Evolutionary conservation across 2,888 invertebrate genomes (phyloP).

Genomic region (Magallana nippona): DNA sequence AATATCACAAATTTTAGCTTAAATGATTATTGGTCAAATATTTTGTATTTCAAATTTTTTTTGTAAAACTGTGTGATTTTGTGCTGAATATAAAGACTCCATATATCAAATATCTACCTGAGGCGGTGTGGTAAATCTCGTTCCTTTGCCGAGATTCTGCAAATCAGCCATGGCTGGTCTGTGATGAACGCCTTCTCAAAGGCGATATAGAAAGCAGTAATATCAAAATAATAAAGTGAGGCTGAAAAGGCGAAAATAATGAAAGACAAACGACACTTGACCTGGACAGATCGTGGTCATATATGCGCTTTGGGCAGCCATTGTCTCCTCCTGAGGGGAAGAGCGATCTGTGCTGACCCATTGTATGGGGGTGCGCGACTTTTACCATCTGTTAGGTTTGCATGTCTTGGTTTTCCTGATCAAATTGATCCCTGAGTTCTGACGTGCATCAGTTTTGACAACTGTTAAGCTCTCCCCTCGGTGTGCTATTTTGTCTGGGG

Average conservation of each 20-base stretch:
- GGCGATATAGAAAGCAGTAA: background rate
- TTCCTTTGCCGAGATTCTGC: too few species aligned
- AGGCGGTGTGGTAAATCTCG: too few species aligned
- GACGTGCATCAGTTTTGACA: conserved; percentile 29
- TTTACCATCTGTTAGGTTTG: conserved; percentile 41
- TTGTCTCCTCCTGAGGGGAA: conserved; percentile 10
- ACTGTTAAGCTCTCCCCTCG: conserved; percentile 22
- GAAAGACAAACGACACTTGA: conserved; percentile 39
- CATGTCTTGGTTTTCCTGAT: background rate
- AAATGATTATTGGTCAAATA: background rate
- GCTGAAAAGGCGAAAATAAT: conserved; percentile 25
- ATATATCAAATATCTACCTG: conserved; percentile 25
- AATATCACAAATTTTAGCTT: background rate
- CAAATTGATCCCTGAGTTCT: conserved; percentile 30
- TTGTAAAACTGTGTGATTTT: conserved; percentile 2
- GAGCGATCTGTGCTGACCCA: conserved; percentile 38
- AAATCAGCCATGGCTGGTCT: too few species aligned
- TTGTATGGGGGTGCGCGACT: background rate
- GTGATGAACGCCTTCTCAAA: background rate
- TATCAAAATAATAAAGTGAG: conserved; percentile 28
- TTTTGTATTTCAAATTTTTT: background rate
- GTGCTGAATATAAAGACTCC: background rate
- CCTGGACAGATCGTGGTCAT: conserved; percentile 41
- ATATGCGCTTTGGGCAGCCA: conserved; percentile 7
- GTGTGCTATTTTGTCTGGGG: conserved; percentile 10